A percentile compares a stretch with the other conserved stretches of the same genome.
Conservation (phyloP, 2,113 vertebrate species). For the Struthio camelus region DNA sequence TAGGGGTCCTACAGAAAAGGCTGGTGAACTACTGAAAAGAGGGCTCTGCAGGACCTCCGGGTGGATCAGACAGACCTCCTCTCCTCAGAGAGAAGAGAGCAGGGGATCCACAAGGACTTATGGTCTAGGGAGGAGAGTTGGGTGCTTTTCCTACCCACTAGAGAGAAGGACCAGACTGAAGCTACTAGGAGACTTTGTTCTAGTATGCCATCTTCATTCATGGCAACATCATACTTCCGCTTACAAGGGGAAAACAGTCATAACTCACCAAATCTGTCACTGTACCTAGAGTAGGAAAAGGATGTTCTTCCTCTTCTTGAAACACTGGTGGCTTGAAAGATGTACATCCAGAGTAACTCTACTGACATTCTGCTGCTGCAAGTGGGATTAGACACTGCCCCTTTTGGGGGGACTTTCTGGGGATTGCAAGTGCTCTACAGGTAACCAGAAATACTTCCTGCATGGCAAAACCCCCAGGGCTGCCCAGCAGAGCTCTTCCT, state of each 20-base stretch:
- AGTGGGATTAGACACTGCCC: accelerated
- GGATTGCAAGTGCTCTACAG: neutral
- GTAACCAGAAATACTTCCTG: neutral
- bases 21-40: neutral
- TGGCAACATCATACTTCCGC: neutral
- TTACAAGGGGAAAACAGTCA: neutral
- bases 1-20: neutral
- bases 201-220: neutral
- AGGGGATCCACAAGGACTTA: neutral
- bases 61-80: neutral
- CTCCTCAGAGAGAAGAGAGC: no score
- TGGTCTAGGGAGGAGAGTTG: neutral
- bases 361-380: neutral
- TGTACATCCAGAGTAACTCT: neutral
- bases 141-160: neutral
- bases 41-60: accelerated
- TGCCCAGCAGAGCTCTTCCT: no score
- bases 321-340: accelerated
- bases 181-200: no score
- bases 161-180: neutral
- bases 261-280: neutral
- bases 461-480: neutral
- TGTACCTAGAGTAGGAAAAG: neutral
- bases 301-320: neutral
- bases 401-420: neutral